Evolutionary conservation across 2,113 vertebrate species (phyloP).

Genomic region (Ptyas mucosa): DNA sequence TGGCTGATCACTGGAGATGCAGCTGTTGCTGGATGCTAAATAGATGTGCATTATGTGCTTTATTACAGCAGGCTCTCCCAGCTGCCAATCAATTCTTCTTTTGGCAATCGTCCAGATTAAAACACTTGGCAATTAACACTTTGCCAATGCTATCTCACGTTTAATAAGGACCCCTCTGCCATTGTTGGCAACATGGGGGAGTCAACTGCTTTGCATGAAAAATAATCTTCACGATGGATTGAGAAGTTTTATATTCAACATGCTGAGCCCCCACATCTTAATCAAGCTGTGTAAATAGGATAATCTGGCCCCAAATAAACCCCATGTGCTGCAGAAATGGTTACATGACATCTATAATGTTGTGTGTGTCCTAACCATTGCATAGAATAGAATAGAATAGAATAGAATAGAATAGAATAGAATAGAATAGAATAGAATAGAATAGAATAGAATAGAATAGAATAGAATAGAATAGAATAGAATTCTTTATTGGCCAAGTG

Average conservation of each 20-base stretch:
- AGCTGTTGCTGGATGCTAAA: constrained; percentile 1
- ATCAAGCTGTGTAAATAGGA: constrained; percentile 38
- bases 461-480: no score
- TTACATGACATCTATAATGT: neutral
- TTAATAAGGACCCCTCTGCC: constrained; percentile 28
- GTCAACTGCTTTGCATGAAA: constrained; percentile 47
- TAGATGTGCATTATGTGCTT: constrained; percentile 32
- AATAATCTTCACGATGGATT: constrained; percentile 41
- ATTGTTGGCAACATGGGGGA: constrained; percentile 27
- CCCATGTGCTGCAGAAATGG: constrained; percentile 1
- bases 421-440: no score
- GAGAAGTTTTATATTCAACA: constrained; percentile 48
- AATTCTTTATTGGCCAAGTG: no score
- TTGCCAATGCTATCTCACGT: constrained; percentile 49
- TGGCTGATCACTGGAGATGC: constrained; percentile 31
- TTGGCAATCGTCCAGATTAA: constrained; percentile 51
- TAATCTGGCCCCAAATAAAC: constrained; percentile 27
- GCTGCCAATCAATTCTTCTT: constrained; percentile 14
- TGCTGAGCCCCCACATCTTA: constrained; percentile 22
- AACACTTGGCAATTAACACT: constrained; percentile 64
- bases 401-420: no score
- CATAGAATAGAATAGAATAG: no score
- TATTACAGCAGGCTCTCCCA: constrained; percentile 35
- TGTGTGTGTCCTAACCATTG: neutral
- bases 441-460: no score